phyloP scores from a whole-genome alignment of 2,797 vertebrate genomes.

The Ibycter americanus region DNA sequence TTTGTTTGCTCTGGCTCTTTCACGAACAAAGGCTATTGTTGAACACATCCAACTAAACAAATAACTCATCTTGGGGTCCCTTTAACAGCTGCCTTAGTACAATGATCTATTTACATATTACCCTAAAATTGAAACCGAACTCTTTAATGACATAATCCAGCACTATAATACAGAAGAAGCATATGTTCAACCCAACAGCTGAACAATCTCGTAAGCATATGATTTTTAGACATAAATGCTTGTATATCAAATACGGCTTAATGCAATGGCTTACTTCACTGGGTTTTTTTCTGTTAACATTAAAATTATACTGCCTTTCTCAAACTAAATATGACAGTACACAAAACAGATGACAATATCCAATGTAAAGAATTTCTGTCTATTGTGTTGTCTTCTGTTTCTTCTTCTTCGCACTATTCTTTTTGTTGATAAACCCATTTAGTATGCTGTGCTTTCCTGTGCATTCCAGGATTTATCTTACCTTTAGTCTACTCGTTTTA shows the following conservation, averaged over 20 bases:
- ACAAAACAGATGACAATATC: neutral
- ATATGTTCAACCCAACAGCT: conserved; percentile 77
- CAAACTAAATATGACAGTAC: conserved; percentile 7
- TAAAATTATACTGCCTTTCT: conserved; percentile 16
- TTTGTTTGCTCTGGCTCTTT: conserved; percentile 88
- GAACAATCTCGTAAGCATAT: conserved; percentile 71
- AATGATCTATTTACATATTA: conserved; percentile 83
- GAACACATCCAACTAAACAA: conserved; percentile 85
- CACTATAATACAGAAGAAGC: conserved; percentile 69
- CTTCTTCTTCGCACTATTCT: conserved; percentile 24
- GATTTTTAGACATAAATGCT: conserved; percentile 74
- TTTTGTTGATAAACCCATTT: conserved; percentile 56
- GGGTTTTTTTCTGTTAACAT: neutral
- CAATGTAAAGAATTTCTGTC: neutral
- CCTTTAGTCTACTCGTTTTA: conserved; percentile 58
- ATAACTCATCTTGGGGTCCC: conserved; percentile 83
- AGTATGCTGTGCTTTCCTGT: conserved; percentile 39
- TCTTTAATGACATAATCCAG: conserved; percentile 83
- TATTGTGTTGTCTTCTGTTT: conserved; percentile 40
- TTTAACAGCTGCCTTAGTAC: conserved; percentile 85
- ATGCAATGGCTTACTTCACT: conserved; percentile 46
- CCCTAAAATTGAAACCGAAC: conserved; percentile 84
- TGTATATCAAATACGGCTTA: conserved; percentile 46
- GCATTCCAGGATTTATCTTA: conserved; percentile 69
- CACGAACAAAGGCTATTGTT: conserved; percentile 86